Evolutionary conservation across 1,140 invertebrate genomes (phyloP), one percentile per base, ranked within the genome.

Genomic region (Diprion similis): DNA sequence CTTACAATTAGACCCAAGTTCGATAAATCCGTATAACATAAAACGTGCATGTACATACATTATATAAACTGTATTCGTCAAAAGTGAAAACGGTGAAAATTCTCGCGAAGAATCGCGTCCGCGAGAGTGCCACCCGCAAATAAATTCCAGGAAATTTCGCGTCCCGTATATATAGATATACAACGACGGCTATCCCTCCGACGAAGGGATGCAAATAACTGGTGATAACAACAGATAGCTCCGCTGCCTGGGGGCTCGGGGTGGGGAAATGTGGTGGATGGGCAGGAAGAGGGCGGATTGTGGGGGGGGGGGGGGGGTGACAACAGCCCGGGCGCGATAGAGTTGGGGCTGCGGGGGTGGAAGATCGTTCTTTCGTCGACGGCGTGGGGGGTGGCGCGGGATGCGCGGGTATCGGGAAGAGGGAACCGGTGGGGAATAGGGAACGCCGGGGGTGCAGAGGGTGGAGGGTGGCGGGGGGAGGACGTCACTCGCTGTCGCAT

Each of bases 141-240:
- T 59, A 59, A 59, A 59, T 59, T 59, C 51, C 51, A 59, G 51
- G 51, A 59, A 59, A 59, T 59, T 59, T 59, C 51, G 51, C 51
- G 51, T 59, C n/a, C 51, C n/a, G 4, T 59, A 59, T 17, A 59
- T 59, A 59, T 13, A 59, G 11, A 73, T 75, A 70, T 72, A 75
- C 78, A 78, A 48, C 11, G 48, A 46, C 37, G 18, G 72, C 77
- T 69, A 76, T 59, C 51, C 51, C 79, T 73, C 78, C 79, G 73
- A 75, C 80, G 82, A 84, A 85, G 83, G 84, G 84, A 85, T 85
- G 84, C 84, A 85, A 86, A 86, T 86, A 86, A 86, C 84, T 83
- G 84, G 84, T 84, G 84, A 85, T 86, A 86, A 86, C 84, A 86
- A 84, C 84, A 85, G 85, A 86, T 84, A 84, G 84, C 83, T 84